Evolutionary conservation across 2,797 vertebrate species (phyloP).

Genomic region (Phalanger gymnotis): DNA sequence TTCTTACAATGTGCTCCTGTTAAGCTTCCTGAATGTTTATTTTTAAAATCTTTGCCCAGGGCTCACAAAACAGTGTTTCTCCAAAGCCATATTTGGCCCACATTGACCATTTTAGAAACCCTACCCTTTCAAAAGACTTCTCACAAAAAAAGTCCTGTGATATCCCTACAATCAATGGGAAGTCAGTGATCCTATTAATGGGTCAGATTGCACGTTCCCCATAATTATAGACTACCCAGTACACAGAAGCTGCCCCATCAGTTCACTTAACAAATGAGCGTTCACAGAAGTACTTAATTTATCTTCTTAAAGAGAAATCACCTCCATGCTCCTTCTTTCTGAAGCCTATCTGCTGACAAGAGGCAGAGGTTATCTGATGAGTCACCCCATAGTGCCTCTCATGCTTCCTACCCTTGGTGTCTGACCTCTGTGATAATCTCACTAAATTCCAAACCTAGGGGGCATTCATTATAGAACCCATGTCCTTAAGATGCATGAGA

Average conservation of each 20-base stretch:
- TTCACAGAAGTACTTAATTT: background rate
- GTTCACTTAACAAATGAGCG: background rate
- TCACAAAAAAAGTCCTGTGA: constrained; percentile 10
- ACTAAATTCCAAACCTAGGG: background rate
- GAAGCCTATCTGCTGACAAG: background rate
- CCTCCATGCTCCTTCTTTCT: background rate
- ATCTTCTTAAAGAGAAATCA: background rate
- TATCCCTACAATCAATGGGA: background rate
- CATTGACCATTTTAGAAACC: constrained; percentile 50
- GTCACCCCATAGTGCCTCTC: background rate
- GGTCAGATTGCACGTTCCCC: background rate
- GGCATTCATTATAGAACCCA: background rate
- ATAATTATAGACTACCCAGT: background rate
- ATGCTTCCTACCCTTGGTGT: background rate
- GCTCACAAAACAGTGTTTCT: constrained; percentile 50
- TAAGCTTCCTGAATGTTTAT: constrained; percentile 56
- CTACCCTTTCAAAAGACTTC: constrained; percentile 36
- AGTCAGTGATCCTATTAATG: background rate
- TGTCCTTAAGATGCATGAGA: background rate
- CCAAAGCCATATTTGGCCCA: constrained; percentile 39
- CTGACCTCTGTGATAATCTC: background rate
- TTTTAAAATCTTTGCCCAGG: constrained; percentile 60
- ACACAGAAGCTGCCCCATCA: background rate
- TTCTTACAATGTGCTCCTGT: constrained; percentile 62
- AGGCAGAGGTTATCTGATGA: background rate